Evolutionary conservation across 2,113 vertebrate species (phyloP).

Genomic region (Calyptomena viridis): DNA sequence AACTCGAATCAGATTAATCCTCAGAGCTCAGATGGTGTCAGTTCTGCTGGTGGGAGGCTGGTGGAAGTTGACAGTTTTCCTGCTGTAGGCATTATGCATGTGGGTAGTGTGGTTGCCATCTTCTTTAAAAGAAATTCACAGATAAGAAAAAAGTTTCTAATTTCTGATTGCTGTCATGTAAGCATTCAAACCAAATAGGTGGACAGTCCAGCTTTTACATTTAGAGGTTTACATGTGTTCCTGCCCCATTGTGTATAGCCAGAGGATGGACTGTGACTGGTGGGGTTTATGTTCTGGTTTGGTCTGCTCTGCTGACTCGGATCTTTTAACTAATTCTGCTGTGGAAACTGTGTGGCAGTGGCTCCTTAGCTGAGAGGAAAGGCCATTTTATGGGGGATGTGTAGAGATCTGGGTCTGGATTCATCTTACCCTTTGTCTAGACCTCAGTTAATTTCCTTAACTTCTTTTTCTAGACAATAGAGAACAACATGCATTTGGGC

Average conservation of each 20-base stretch:
- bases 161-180: not conserved
- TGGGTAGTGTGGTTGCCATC: slow-evolving; percentile 15
- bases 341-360: not conserved
- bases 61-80: slow-evolving; percentile 7
- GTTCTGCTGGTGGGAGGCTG: slow-evolving; percentile 15
- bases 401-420: not conserved
- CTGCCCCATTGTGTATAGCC: rapidly evolving
- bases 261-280: not conserved
- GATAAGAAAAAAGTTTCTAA: not conserved
- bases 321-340: not conserved
- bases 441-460: not conserved
- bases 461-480: not conserved
- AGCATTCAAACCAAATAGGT: not conserved
- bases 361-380: not conserved
- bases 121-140: not conserved
- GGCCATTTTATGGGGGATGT: not conserved
- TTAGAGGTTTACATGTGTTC: not conserved
- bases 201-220: not conserved
- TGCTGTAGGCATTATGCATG: not conserved
- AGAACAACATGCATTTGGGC: rapidly evolving
- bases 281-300: not conserved
- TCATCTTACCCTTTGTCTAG: not conserved
- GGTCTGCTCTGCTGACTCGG: not conserved
- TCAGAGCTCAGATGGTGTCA: not conserved
- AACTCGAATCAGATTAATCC: not conserved